A percentile compares a stretch with the other conserved stretches of the same genome.
phyloP scores from a whole-genome alignment of 2,113 vertebrate genomes.

The Osmerus mordax region DNA sequence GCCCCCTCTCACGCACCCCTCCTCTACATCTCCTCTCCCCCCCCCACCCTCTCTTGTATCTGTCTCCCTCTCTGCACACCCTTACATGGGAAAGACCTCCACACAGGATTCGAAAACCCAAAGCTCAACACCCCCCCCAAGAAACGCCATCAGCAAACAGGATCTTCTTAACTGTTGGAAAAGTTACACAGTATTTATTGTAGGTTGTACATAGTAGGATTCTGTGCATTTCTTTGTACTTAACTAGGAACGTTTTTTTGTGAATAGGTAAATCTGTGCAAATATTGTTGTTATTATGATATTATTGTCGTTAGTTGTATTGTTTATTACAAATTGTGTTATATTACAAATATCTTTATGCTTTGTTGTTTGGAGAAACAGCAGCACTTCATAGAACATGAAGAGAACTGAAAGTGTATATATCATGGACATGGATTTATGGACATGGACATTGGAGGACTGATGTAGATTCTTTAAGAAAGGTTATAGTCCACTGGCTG shows the following conservation, averaged over 20 bases:
- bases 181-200: constrained; percentile 85
- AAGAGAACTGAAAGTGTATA: constrained; percentile 35
- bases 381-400: constrained; percentile 27
- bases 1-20: constrained; percentile 18
- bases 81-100: constrained; percentile 53
- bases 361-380: constrained; percentile 61
- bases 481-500: constrained; percentile 12
- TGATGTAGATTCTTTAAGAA: constrained; percentile 14
- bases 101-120: constrained; percentile 28
- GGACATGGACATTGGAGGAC: constrained; percentile 34
- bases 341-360: constrained; percentile 64
- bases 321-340: constrained; percentile 70
- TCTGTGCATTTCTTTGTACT: constrained; percentile 76
- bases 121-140: constrained; percentile 42
- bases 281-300: constrained; percentile 70
- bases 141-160: constrained; percentile 39
- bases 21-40: neutral
- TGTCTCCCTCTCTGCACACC: constrained; percentile 24
- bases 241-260: constrained; percentile 70
- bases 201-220: constrained; percentile 83
- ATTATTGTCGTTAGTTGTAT: constrained; percentile 69
- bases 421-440: constrained; percentile 24
- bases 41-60: neutral
- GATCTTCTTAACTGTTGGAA: constrained; percentile 53
- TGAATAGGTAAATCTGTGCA: constrained; percentile 78